Base-by-base conservation (phyloP, 2,797 vertebrate species). In the Scleropages formosus region DNA sequence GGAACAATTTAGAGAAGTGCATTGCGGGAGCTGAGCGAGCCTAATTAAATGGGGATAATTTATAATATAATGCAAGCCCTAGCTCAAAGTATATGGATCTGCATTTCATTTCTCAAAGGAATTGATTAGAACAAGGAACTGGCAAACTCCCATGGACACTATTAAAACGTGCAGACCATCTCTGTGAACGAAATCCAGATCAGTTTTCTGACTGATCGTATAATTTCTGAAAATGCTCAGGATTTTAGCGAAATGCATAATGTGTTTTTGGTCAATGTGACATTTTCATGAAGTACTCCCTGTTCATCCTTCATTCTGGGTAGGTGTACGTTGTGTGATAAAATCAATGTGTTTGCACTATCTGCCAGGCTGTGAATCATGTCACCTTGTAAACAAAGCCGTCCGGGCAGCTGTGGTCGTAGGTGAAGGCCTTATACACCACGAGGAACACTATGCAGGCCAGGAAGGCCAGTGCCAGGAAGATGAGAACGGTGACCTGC, bases 341-440 rank as follows among this genome's bases (percentile, higher is more conserved):
- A 26, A 8, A 44, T 26, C 6, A 13, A 70, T 51, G 15, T 49
- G 24, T 27, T 49, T 11, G 31, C 0, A 18, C 8, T 3, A 22
- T 64, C 16, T 27, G 24, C 18, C 39, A 15, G 49, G 4, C 46
- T 51, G 67, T 26, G 47, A 12, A 24, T 24, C 3, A 10, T 12
- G 49, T 39, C 87, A 98, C 97, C 96, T 99, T 99, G 87, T 98
- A 99, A 88, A 99, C 95, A 89, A 98, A 99, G 88, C 96, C 97
- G 88, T 98, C 96, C 82, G 97, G 97, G 91, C 97, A 99, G 94
- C 95, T 97, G 87, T 99, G 97, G 89, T 99, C 97, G 0, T 98
- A 99, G 88, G 97, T 99, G 88, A 98, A 99, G 86, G 97, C 96
- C 94, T 99, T 99, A 88, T 98, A 99, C 83, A 98, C 96, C 93